A percentile compares a stretch with the other conserved stretches of the same genome.
phyloP scores from a whole-genome alignment of 2,797 vertebrate species.

The Aulostomus chinensis region DNA sequence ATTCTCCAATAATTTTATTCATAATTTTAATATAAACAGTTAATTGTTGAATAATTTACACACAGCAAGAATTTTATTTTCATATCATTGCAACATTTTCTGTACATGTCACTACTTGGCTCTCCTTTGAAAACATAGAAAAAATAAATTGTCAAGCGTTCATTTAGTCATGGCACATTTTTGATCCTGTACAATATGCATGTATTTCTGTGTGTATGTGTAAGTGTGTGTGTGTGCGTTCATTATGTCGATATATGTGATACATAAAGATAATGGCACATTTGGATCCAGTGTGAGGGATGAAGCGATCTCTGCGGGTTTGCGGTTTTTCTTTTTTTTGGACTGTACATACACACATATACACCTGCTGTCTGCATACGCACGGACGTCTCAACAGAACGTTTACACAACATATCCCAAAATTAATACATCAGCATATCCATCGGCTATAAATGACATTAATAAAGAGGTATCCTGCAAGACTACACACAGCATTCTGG shows the following conservation, averaged over 20 bases:
- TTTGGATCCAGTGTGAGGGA: slow-evolving; percentile 81
- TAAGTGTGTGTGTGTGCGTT: slow-evolving; percentile 38
- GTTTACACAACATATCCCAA: slow-evolving; percentile 65
- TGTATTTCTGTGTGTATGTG: slow-evolving; percentile 49
- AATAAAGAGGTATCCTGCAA: slow-evolving; percentile 71
- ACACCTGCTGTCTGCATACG: slow-evolving; percentile 53
- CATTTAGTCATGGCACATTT: slow-evolving; percentile 85
- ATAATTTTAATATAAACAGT: slow-evolving; percentile 98
- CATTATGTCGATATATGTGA: slow-evolving; percentile 58
- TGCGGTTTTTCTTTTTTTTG: slow-evolving; percentile 34
- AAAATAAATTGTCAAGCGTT: slow-evolving; percentile 86
- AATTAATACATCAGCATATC: slow-evolving; percentile 70
- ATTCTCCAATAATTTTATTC: slow-evolving; percentile 92
- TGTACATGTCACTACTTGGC: slow-evolving; percentile 91
- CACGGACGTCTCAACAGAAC: slow-evolving; percentile 49
- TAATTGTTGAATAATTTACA: slow-evolving; percentile 96
- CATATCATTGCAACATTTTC: slow-evolving; percentile 87
- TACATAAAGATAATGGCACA: slow-evolving; percentile 80
- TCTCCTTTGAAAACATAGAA: slow-evolving; percentile 89
- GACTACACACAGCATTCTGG: slow-evolving; percentile 69
- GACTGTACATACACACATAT: slow-evolving; percentile 65
- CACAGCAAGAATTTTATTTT: slow-evolving; percentile 88
- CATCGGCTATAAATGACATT: slow-evolving; percentile 60
- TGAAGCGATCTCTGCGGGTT: slow-evolving; percentile 62
- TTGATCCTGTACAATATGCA: slow-evolving; percentile 80